Percentiles rank a stretch among this genome's conserved stretches.
phyloP scores from a whole-genome alignment of 2,113 vertebrate species.

The Aptenodytes patagonicus region DNA sequence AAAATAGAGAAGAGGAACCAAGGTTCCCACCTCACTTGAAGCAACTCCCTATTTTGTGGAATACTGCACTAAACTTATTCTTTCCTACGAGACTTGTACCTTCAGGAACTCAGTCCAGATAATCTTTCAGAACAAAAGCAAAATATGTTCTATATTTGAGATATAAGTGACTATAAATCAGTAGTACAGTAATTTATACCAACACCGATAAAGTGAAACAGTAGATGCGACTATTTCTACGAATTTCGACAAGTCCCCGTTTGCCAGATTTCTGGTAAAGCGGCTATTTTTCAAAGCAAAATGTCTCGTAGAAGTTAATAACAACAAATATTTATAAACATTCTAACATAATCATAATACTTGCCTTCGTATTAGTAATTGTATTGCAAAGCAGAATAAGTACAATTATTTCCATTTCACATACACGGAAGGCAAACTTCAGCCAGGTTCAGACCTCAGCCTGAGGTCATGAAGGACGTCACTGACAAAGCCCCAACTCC shows the following conservation, averaged over 20 bases:
- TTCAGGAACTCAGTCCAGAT: background rate
- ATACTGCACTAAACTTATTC: rapidly evolving
- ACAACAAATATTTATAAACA: background rate
- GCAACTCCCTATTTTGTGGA: background rate
- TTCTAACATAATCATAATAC: background rate
- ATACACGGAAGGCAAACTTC: background rate
- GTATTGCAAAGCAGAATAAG: background rate
- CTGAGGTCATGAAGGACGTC: background rate
- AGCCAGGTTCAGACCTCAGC: background rate
- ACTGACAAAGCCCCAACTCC: background rate
- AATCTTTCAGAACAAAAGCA: background rate
- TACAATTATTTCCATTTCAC: background rate
- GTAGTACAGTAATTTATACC: too few relatives aligned
- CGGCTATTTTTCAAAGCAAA: background rate
- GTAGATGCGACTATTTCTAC: background rate
- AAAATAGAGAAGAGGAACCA: background rate
- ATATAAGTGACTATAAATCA: background rate
- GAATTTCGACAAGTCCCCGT: background rate
- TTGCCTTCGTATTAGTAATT: background rate
- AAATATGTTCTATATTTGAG: background rate
- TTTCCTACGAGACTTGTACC: background rate
- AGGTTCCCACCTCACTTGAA: background rate
- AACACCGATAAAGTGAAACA: background rate
- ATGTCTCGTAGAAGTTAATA: background rate
- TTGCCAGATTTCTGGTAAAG: background rate